Conservation (phyloP, 92 coral and sea anemone genomes). For the Porites rus region DNA sequence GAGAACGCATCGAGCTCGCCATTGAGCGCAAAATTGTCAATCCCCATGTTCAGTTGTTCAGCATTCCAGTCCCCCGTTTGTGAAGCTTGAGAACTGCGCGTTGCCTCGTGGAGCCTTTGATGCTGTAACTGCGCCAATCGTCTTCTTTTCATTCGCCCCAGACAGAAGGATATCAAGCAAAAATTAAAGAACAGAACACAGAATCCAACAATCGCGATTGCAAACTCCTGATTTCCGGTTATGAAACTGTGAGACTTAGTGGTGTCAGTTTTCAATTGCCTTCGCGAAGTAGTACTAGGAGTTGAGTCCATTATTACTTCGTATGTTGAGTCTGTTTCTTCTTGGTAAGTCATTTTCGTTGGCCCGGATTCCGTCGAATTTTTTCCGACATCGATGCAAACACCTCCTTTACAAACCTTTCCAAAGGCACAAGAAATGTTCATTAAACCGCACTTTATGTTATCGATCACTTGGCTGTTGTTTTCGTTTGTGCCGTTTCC, state of each 20-base stretch:
- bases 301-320: background rate
- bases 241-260: conserved; percentile 15
- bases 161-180: conserved; percentile 38
- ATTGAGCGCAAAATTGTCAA: conserved; percentile 39
- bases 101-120: conserved; percentile 7
- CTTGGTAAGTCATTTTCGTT: background rate
- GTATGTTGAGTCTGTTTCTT: background rate
- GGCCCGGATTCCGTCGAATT: background rate
- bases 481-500: background rate
- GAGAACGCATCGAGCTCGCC: conserved; percentile 41
- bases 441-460: background rate
- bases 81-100: conserved; percentile 39
- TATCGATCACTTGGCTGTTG: background rate
- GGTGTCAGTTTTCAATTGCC: background rate
- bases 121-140: conserved; percentile 11
- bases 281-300: background rate
- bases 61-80: conserved; percentile 40
- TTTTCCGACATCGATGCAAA: conserved; percentile 1
- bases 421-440: conserved; percentile 36
- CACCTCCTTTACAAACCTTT: conserved; percentile 31
- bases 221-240: conserved; percentile 39
- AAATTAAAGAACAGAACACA: conserved; percentile 39
- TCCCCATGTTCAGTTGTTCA: conserved; percentile 18
- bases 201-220: conserved; percentile 33
- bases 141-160: conserved; percentile 33